phyloP scores from a whole-genome alignment of 2,797 vertebrate genomes.

The Anniella stebbinsi region DNA sequence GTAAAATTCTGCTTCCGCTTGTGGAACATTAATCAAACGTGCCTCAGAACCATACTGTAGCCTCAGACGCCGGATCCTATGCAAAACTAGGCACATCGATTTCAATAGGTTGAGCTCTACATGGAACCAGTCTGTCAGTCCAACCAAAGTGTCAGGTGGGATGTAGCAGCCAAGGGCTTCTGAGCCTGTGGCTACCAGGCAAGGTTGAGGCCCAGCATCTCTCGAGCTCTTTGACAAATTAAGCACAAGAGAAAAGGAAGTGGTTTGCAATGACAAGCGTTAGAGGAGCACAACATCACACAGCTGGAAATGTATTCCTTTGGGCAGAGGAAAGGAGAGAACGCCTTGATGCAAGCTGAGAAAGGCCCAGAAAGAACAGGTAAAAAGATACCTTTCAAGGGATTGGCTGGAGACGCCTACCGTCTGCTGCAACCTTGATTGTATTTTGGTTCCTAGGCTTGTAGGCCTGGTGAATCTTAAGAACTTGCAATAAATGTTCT shows the following conservation, averaged over 20 bases:
- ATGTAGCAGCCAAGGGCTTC: neutral
- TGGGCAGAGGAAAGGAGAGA: neutral
- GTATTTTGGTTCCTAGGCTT: neutral
- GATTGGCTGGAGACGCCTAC: neutral
- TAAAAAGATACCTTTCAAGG: constrained; percentile 1
- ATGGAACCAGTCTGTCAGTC: neutral
- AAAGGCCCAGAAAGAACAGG: neutral
- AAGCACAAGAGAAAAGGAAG: constrained; percentile 32
- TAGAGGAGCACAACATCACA: neutral
- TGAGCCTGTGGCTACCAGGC: neutral
- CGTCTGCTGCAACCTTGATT: neutral
- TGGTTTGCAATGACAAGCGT: neutral
- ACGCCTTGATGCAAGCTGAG: neutral
- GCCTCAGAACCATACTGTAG: constrained; percentile 21
- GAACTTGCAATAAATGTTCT: neutral
- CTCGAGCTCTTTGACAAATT: constrained; percentile 24
- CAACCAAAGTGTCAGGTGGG: neutral
- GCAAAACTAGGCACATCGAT: neutral
- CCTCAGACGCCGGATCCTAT: neutral
- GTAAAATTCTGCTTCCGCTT: constrained; percentile 42
- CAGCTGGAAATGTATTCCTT: constrained; percentile 5
- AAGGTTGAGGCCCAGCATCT: neutral
- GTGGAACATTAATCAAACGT: constrained; percentile 58
- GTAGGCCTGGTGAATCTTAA: neutral
- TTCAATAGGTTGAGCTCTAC: neutral